Conservation (phyloP, 2,888 invertebrate species). For the Dione vanillae region DNA sequence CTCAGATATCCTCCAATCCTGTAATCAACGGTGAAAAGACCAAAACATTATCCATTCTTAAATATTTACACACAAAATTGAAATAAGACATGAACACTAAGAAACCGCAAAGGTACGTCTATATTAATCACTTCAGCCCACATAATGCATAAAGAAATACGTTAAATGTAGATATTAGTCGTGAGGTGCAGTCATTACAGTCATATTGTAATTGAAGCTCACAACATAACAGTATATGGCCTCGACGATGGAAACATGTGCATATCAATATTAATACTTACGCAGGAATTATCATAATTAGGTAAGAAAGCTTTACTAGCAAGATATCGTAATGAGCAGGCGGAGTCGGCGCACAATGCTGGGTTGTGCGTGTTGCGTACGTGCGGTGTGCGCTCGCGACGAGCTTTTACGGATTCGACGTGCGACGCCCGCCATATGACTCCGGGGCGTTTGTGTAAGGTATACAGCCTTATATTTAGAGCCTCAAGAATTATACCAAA, state of each 20-base stretch:
- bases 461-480: background rate
- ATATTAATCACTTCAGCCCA: conserved; percentile 56
- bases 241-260: conserved; percentile 71
- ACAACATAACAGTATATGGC: conserved; percentile 65
- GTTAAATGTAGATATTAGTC: conserved; percentile 56
- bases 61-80: conserved; percentile 40
- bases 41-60: conserved; percentile 35
- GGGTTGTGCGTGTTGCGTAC: conserved; percentile 50
- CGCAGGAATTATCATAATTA: conserved; percentile 69
- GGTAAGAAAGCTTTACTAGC: conserved; percentile 54
- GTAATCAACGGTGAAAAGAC: conserved; percentile 72
- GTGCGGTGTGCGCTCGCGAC: conserved; percentile 53
- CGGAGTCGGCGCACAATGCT: conserved; percentile 53
- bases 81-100: conserved; percentile 47
- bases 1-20: conserved; percentile 70
- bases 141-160: conserved; percentile 59
- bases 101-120: conserved; percentile 60
- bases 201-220: conserved; percentile 72
- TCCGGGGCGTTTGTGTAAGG: conserved; percentile 40
- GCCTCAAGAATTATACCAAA: background rate
- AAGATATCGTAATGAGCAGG: conserved; percentile 64
- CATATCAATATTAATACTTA: conserved; percentile 64
- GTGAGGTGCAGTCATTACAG: conserved; percentile 63
- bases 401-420: conserved; percentile 79
- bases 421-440: conserved; percentile 72